Evolutionary conservation across 2,113 vertebrate genomes (phyloP), one percentile per base, ranked within the genome.

Genomic region (Hirundichthys speculiger): DNA sequence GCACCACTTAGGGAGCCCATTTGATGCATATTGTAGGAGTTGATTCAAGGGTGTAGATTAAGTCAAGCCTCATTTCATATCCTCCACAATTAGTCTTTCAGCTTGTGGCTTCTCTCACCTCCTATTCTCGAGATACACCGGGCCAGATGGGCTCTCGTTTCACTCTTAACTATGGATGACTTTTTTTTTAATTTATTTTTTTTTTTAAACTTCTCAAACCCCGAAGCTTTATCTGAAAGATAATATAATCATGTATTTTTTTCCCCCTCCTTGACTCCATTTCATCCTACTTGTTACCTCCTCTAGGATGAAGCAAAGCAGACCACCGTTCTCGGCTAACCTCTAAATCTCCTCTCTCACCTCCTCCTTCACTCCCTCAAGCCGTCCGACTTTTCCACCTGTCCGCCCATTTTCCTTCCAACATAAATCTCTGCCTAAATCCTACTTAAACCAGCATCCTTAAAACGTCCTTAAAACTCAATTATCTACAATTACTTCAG

Each of bases 401-500:
- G 13, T 85, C 73, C 42, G 42, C 77, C 78, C 63, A 63, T 82
- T 82, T 76, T 76, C 80, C 60, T 65, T 86, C 53, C 54, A 48
- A 64, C 46, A 78, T 86, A 89, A 91, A 88, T 85, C 89, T 87
- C 78, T 63, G 69, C 77, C 80, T 82, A 91, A 91, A 91, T 90
- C 90, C 88, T 78, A 79, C 86, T 91, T 90, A 90, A 90, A 91
- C 85, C 86, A 27, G 61, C 88, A 86, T 88, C 82, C 88, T 87
- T n/a, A n/a, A n/a, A n/a, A n/a, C n/a, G 86, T 88, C 90, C 88
- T 91, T 91, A 90, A 88, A 92, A 90, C 82, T 88, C 89, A 90
- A 92, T 93, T 93, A 92, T 91, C 89, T 83, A 89, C 90, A 91
- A 91, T 93, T 91, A 91, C 86, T 90, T 75, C 81, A 90, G 83